Conservation (phyloP, 1,140 invertebrate species). For the Aphelenchoides besseyi region DNA sequence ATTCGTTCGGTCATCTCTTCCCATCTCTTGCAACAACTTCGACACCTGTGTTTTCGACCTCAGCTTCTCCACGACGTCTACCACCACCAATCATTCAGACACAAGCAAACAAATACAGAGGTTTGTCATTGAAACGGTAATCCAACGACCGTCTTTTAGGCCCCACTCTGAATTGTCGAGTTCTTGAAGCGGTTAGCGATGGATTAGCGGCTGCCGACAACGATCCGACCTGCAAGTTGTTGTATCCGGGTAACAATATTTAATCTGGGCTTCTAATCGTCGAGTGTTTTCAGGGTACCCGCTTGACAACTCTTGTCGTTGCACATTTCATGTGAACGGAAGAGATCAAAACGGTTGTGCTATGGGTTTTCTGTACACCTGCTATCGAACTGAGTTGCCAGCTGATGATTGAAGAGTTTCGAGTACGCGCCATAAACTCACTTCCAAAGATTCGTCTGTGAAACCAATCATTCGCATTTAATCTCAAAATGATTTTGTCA, state of each 20-base stretch:
- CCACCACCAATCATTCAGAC: slow-evolving; percentile 4
- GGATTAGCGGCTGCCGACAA: slow-evolving; percentile 31
- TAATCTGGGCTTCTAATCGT: not conserved
- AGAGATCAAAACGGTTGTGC: slow-evolving; percentile 56
- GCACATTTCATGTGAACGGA: slow-evolving; percentile 53
- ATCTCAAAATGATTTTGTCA: not conserved
- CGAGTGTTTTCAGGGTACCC: not conserved
- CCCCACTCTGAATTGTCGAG: slow-evolving; percentile 51
- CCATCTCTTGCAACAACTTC: no score
- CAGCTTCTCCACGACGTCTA: not conserved
- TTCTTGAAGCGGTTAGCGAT: slow-evolving; percentile 43
- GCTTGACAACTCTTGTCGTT: slow-evolving; percentile 36
- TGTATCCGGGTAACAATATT: slow-evolving; percentile 51
- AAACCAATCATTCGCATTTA: not conserved
- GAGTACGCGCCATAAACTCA: not conserved
- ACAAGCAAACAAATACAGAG: not conserved
- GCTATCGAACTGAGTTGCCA: slow-evolving; percentile 16
- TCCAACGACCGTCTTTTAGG: no score
- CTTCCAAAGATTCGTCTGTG: not conserved
- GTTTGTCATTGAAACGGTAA: no score
- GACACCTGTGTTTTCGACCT: not conserved
- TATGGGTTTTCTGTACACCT: slow-evolving; percentile 54
- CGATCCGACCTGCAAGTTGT: slow-evolving; percentile 39
- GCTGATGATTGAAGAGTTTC: not conserved
- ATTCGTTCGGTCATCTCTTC: not conserved